These are phyloP conservation scores for Iguana delicatissima DNA, from an alignment of 2,797 vertebrate genomes.

Conservation along the genomic window DNA sequence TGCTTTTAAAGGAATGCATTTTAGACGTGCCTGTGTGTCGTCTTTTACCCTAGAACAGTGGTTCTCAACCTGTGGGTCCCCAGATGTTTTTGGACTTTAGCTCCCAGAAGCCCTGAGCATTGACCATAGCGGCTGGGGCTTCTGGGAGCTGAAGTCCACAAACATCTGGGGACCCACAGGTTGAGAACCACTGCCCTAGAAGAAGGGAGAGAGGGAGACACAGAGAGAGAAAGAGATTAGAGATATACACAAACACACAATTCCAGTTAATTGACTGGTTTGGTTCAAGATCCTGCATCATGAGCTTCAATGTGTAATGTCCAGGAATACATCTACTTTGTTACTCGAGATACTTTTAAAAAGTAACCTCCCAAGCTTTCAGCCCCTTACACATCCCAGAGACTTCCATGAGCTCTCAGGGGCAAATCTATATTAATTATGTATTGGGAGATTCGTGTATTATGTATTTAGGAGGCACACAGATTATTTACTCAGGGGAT, in stretches of 20 bases:
- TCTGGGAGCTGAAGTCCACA: no score
- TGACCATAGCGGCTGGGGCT: no score
- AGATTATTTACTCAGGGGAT: slow-evolving; percentile 68
- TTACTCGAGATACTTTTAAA: no score
- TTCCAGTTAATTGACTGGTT: background rate
- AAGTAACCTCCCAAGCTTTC: background rate
- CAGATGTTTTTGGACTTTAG: no score
- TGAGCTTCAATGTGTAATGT: background rate
- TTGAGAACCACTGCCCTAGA: no score
- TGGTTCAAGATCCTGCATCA: background rate
- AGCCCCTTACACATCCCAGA: slow-evolving; percentile 69
- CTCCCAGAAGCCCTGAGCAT: no score
- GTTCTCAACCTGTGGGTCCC: no score
- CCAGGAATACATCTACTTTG: no score
- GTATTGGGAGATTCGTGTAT: slow-evolving; percentile 66
- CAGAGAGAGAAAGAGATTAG: background rate
- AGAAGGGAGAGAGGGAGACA: no score
- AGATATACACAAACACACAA: no score
- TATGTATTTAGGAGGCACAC: slow-evolving; percentile 57
- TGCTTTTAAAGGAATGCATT: background rate
- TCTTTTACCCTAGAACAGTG: no score
- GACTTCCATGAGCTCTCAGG: slow-evolving; percentile 69
- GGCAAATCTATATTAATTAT: slow-evolving; percentile 74
- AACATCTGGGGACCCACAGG: no score
- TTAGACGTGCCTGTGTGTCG: background rate